Base-by-base conservation (phyloP, 37 sponge, comb jelly and placozoan species). In the Tethya wilhelma region DNA sequence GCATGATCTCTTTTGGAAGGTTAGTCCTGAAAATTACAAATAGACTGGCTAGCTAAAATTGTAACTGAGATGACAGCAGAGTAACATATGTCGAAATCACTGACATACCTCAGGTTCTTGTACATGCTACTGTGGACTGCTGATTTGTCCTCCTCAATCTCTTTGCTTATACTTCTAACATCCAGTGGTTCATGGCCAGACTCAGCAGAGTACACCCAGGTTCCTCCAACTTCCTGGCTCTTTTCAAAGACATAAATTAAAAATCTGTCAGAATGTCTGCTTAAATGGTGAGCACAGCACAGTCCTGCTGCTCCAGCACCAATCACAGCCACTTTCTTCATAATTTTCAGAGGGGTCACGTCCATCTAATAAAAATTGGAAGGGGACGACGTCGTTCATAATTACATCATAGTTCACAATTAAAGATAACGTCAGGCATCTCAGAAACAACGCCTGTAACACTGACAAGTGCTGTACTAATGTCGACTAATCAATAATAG, bases 1-100 rank as follows among this genome's bases (percentile, higher is more conserved):
- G 8, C 95, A 94, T 94, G 1, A 94, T 34, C 45, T 90, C 89
- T 53, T 90, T 90, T 9, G 95, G 95, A 11, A 90, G 44, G 36
- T 94, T 94, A 17, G 89, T 84, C 57, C 95, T 94, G 70, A 4
- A 69, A n/a, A n/a, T n/a, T n/a, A n/a, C n/a, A n/a, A n/a, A n/a
- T n/a, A n/a, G n/a, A n/a, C n/a, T n/a, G n/a, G n/a, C n/a, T n/a
- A n/a, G n/a, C n/a, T n/a, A n/a, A n/a, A n/a, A n/a, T n/a, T n/a
- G n/a, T n/a, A n/a, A n/a, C n/a, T n/a, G n/a, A n/a, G n/a, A n/a
- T n/a, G n/a, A n/a, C n/a, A n/a, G n/a, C n/a, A n/a, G n/a, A n/a
- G n/a, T 9, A 9, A 49, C 14, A 14, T 49, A 23, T 60, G 28
- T n/a, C n/a, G n/a, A n/a, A n/a, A n/a, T n/a, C n/a, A n/a, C n/a